Percentiles rank a stretch among this genome's conserved stretches.
Evolutionary conservation across 2,888 invertebrate genomes (phyloP).

Genomic region (Dryocosmus kuriphilus): DNA sequence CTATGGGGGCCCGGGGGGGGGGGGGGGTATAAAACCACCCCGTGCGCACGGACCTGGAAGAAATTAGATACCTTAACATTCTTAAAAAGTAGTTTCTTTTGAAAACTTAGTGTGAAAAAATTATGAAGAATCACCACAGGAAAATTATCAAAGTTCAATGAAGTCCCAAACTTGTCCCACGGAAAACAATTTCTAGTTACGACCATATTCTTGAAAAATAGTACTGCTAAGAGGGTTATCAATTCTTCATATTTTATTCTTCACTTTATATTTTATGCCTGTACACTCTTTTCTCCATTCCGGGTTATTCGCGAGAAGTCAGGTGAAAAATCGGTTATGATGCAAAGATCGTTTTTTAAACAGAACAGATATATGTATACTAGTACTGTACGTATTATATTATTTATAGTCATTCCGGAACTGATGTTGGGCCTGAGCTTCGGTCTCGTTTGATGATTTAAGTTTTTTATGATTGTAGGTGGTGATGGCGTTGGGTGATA

Average conservation of each 20-base stretch:
- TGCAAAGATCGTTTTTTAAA: not conserved
- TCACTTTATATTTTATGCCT: no score
- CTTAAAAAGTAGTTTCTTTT: no score
- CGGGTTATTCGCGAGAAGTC: not conserved
- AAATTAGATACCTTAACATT: no score
- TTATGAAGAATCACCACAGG: no score
- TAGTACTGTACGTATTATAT: conserved; percentile 9
- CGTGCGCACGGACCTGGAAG: no score
- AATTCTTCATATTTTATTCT: no score
- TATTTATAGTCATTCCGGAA: conserved; percentile 19
- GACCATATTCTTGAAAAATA: not conserved
- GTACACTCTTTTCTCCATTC: not conserved
- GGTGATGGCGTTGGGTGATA: conserved; percentile 27
- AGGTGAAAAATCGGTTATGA: conserved; percentile 19
- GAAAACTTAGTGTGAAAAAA: no score
- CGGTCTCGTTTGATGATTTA: conserved; percentile 39
- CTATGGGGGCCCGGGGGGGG: no score
- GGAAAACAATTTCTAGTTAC: no score
- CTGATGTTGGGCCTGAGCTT: not conserved
- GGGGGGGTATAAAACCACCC: no score
- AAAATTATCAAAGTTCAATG: no score
- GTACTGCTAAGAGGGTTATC: not conserved
- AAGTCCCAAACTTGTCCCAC: no score
- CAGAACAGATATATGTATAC: not conserved
- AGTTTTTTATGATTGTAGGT: conserved; percentile 23